These are phyloP conservation scores for Pomatorhinus ruficollis DNA, from an alignment of 2,113 vertebrate genomes.

Conservation along the genomic window DNA sequence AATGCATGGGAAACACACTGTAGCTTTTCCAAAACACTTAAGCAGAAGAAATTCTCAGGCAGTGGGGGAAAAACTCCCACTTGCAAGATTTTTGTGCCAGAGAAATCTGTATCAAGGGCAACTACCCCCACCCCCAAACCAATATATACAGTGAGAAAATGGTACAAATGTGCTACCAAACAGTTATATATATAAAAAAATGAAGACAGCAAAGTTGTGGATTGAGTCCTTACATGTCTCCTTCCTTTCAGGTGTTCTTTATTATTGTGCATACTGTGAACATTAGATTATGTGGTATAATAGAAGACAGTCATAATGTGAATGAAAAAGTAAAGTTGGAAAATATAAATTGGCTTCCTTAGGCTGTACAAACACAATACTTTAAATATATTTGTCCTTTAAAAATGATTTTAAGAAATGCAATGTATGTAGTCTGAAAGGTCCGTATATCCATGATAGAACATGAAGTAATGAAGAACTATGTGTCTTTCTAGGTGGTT, in stretches of 20 bases:
- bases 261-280: not conserved
- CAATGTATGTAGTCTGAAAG: not conserved
- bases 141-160: not conserved
- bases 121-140: not conserved
- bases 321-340: not conserved
- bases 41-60: conserved; percentile 14
- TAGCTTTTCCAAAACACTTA: not conserved
- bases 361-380: not conserved
- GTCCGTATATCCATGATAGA: not conserved
- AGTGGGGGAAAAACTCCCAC: not conserved
- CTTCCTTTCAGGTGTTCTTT: not conserved
- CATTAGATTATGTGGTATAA: not conserved
- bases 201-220: not conserved
- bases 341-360: not conserved
- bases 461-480: rapidly evolving
- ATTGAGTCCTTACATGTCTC: not conserved
- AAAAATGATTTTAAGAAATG: not conserved
- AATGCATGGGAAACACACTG: conserved; percentile 44
- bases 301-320: not conserved
- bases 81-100: not conserved
- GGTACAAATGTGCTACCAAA: not conserved
- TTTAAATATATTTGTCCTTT: not conserved
- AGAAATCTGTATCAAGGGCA: not conserved
- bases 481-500: not conserved
- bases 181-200: not conserved